These are phyloP conservation scores for Drosophila peninsularis DNA, from an alignment of 2,888 invertebrate genomes.

Conservation along the genomic window DNA sequence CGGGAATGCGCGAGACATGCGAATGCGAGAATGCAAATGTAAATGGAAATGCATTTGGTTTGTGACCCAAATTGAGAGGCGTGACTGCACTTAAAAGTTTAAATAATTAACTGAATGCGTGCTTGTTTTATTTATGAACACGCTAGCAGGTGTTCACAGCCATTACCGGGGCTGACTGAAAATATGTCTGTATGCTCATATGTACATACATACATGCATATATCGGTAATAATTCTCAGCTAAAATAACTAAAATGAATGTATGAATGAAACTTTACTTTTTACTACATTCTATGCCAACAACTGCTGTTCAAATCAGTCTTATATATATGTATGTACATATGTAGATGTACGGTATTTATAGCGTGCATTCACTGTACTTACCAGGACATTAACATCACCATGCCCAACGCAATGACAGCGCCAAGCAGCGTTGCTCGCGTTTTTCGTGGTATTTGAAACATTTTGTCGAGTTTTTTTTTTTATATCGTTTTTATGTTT, in stretches of 20 bases:
- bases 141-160: constrained; percentile 2
- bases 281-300: neutral
- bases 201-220: neutral
- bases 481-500: neutral
- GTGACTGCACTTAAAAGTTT: constrained; percentile 37
- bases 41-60: constrained; percentile 29
- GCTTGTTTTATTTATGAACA: constrained; percentile 8
- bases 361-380: constrained; percentile 43
- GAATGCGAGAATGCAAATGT: constrained; percentile 1
- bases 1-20: constrained; percentile 20
- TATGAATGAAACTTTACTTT: neutral
- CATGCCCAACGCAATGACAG: constrained; percentile 54
- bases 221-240: neutral
- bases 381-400: constrained; percentile 76
- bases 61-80: constrained; percentile 47
- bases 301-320: neutral
- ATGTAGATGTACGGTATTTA: too few species aligned
- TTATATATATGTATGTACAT: too few species aligned
- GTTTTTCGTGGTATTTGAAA: constrained; percentile 65
- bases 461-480: constrained; percentile 50
- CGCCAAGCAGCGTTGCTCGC: constrained; percentile 61
- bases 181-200: neutral
- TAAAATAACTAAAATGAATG: too few species aligned
- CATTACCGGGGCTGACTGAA: neutral
- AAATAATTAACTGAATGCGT: constrained; percentile 35